A percentile compares a stretch with the other conserved stretches of the same genome.
phyloP scores from a whole-genome alignment of 2,797 vertebrate species.

The Poeciliopsis turneri region DNA sequence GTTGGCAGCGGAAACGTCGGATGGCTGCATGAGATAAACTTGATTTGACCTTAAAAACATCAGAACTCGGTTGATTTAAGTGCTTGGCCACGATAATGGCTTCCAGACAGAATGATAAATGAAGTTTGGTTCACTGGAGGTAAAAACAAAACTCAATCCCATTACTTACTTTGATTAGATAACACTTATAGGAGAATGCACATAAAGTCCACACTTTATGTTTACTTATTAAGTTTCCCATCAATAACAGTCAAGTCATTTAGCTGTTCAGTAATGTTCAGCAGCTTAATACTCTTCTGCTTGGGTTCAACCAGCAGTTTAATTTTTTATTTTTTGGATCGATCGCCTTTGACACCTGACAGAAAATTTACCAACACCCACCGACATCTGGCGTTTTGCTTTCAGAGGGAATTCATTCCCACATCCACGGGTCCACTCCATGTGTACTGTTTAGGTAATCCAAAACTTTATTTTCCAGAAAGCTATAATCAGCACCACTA shows the following conservation, averaged over 20 bases:
- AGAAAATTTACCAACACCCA: neutral
- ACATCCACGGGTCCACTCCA: neutral
- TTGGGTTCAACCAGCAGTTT: neutral
- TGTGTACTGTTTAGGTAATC: neutral
- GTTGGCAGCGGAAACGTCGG: constrained; percentile 21
- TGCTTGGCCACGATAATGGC: neutral
- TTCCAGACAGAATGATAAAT: constrained; percentile 23
- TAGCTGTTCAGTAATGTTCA: neutral
- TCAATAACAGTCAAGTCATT: neutral
- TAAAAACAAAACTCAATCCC: constrained; percentile 6
- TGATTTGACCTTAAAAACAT: constrained; percentile 17
- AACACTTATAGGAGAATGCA: constrained; percentile 1
- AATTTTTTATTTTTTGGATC: neutral
- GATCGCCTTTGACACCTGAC: neutral
- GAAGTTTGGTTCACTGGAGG: constrained; percentile 16
- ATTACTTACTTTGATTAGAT: constrained; percentile 15
- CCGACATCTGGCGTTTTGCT: constrained; percentile 3
- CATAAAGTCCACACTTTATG: neutral
- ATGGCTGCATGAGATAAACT: constrained; percentile 40
- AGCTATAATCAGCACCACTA: neutral
- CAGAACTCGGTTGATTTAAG: constrained; percentile 9
- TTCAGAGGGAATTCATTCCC: neutral
- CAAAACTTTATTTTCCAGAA: neutral
- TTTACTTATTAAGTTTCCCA: neutral
- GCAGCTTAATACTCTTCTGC: neutral